phyloP scores from a whole-genome alignment of 2,113 vertebrate species.

The Oreochromis niloticus region DNA sequence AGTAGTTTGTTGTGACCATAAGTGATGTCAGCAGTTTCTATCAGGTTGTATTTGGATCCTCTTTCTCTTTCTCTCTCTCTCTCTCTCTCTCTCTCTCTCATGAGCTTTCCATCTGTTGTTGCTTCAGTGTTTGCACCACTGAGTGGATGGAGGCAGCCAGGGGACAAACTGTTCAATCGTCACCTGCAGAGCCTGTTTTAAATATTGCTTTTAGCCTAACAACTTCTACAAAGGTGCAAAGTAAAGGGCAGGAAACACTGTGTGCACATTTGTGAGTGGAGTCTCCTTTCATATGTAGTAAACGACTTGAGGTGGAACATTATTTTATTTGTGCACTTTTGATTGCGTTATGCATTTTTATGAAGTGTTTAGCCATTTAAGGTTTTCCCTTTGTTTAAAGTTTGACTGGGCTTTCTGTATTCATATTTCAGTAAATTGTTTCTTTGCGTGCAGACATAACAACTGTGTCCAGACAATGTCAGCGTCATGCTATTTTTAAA shows the following conservation, averaged over 20 bases:
- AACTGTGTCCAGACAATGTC: not conserved
- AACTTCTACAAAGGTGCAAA: not conserved
- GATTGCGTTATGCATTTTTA: not conserved
- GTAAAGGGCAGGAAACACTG: not conserved
- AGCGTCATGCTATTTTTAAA: not conserved
- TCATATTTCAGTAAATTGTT: not conserved
- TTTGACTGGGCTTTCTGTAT: not conserved
- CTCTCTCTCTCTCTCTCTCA: not conserved
- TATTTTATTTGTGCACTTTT: not conserved
- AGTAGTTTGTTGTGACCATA: not conserved
- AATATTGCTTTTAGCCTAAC: not conserved
- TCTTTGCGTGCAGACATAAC: not conserved
- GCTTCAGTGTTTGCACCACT: slow-evolving; percentile 2
- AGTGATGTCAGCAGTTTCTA: not conserved
- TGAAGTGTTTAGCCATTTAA: not conserved
- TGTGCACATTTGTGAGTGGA: not conserved
- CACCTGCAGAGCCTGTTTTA: not conserved
- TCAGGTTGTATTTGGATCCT: not conserved
- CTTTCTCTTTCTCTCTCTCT: not conserved
- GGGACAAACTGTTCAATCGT: not conserved
- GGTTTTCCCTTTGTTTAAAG: not conserved
- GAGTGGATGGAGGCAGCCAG: not conserved
- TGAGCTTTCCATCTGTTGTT: slow-evolving; percentile 20
- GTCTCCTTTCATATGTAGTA: not conserved
- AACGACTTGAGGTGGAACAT: not conserved